Base-by-base conservation (phyloP, 2,113 vertebrate species). In the Crotophaga sulcirostris region DNA sequence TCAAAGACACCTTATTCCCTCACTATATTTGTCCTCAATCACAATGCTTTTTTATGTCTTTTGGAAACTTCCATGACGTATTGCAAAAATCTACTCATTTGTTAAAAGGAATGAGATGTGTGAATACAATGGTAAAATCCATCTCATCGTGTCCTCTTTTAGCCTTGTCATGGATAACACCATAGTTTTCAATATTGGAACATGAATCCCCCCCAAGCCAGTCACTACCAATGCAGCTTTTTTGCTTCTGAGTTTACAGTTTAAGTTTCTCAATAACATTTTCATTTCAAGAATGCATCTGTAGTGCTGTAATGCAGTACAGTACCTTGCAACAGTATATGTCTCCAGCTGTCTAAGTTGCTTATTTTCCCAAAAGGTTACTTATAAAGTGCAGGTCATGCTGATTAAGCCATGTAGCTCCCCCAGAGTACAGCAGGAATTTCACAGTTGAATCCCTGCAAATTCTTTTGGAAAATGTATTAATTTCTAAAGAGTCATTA, bases 401-500 rank as follows among this genome's bases (percentile, higher is more conserved):
- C 38, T 55, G 83, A 92, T 90, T 86, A 92, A 97, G 55, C 24
- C 47, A 6, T 59, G 73, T 83, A 89, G 45, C 47, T 94, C 89
- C 92, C 11, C 8, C 0, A 16, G 77, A 93, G 85, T 83, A 83
- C 42, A 84, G 89, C 52, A 83, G 84, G 73, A 84, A 74, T 44
- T 89, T 67, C 94, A 63, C 64, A 90, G 84, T 13, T 5, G 40
- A 90, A 87, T 75, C 89, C 54, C 44, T 60, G 34, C 14, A 75
- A 84, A 82, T 58, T 59, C 80, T 84, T 93, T 72, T 7, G 60
- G 84, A 77, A 87, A 87, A 82, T n/a, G 28, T 56, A 82, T 89
- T 92, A 33, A 89, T 92, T 94, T 90, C 82, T 94, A 94, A 93
- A 58, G 80, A 92, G 47, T 67, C 68, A 88, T 89, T 90, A 95